Percentiles rank a stretch among this genome's conserved stretches.
These are phyloP conservation scores for Stictonetta naevosa DNA, from an alignment of 2,113 vertebrate genomes.

Conservation along the genomic window DNA sequence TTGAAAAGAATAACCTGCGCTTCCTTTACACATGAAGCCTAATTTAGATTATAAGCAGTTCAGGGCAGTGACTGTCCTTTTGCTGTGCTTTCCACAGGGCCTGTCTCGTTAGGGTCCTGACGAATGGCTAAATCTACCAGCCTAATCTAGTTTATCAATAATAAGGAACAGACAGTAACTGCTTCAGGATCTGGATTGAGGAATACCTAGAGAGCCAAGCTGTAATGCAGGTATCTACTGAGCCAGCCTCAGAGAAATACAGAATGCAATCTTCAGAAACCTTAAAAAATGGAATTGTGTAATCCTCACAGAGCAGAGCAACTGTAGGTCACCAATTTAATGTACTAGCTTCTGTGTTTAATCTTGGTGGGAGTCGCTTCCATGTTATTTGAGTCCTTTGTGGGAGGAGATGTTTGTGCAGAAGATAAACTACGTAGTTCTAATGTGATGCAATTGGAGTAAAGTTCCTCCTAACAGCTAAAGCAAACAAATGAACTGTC, in stretches of 20 bases:
- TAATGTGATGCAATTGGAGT: constrained; percentile 31
- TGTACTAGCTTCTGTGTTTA: constrained; percentile 15
- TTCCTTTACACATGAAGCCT: background rate
- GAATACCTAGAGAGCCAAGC: background rate
- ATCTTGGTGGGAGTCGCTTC: constrained; percentile 17
- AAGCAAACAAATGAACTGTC: constrained; percentile 28
- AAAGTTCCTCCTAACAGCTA: constrained; percentile 31
- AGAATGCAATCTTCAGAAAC: background rate
- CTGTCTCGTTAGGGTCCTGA: background rate
- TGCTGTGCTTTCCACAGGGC: background rate
- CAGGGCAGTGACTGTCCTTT: background rate
- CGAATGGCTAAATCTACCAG: background rate
- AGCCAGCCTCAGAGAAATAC: background rate
- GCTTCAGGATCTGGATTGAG: background rate
- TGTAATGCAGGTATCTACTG: background rate
- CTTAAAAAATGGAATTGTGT: background rate
- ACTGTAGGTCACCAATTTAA: background rate
- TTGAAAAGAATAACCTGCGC: background rate
- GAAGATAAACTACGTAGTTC: constrained; percentile 34
- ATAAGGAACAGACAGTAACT: background rate
- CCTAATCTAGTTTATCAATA: background rate
- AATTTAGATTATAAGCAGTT: background rate
- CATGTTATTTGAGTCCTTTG: background rate
- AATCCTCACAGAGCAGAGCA: background rate
- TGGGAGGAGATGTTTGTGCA: constrained; percentile 56